Conservation (phyloP, 2,113 vertebrate species). For the Brienomyrus longianalis region DNA sequence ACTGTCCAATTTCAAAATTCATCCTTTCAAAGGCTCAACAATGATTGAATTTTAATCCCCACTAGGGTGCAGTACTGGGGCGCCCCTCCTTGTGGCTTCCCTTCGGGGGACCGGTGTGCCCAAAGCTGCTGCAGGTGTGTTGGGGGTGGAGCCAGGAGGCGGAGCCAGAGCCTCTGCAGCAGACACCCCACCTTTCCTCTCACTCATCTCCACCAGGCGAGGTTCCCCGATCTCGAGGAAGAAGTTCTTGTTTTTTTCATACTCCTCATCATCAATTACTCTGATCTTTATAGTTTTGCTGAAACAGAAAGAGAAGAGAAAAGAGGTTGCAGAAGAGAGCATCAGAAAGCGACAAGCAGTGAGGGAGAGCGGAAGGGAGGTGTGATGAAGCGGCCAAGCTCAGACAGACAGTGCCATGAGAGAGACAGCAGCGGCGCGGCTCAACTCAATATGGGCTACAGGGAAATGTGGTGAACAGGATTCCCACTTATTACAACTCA, state of each 20-base stretch:
- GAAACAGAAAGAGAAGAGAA: constrained; percentile 74
- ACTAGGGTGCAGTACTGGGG: neutral
- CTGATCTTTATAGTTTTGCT: constrained; percentile 93
- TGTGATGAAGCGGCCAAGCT: neutral
- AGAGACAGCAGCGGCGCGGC: neutral
- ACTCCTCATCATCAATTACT: constrained; percentile 96
- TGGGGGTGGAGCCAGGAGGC: constrained; percentile 42
- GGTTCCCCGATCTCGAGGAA: constrained; percentile 91
- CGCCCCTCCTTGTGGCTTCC: constrained; percentile 9
- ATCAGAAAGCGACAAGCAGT: constrained; percentile 17
- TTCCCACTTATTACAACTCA: neutral
- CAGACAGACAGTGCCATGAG: neutral
- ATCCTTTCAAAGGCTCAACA: neutral
- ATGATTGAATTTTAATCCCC: neutral
- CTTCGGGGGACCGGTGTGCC: neutral
- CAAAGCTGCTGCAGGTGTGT: neutral
- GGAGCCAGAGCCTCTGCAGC: constrained; percentile 46
- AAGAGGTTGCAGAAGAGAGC: constrained; percentile 47
- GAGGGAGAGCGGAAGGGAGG: constrained; percentile 27
- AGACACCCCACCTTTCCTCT: constrained; percentile 89
- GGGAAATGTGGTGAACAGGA: neutral
- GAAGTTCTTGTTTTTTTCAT: constrained; percentile 99
- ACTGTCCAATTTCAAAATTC: neutral
- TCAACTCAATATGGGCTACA: neutral
- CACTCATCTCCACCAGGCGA: constrained; percentile 93